Evolutionary conservation across 2,888 invertebrate genomes (phyloP).

Genomic region (Amphiduros pacificus): DNA sequence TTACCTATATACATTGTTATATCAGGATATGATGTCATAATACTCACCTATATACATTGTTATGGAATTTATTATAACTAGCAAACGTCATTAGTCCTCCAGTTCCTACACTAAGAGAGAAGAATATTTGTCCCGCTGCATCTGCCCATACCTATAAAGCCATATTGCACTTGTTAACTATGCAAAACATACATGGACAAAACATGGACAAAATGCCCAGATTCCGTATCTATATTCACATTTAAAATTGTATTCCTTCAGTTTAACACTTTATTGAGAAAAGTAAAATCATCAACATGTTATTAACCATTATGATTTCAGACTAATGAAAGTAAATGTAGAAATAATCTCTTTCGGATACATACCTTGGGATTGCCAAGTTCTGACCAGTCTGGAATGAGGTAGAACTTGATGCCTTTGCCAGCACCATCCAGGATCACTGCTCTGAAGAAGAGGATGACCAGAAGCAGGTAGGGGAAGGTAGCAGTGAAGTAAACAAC

Average conservation of each 20-base stretch:
- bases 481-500: conserved; percentile 55
- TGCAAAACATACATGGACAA: too few relatives aligned
- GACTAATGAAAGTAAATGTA: too few relatives aligned
- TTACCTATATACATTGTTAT: too few relatives aligned
- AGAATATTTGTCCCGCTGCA: conserved; percentile 82
- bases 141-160: conserved; percentile 69
- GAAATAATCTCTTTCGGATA: too few relatives aligned
- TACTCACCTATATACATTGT: conserved; percentile 56
- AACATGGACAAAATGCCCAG: too few relatives aligned
- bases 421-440: conserved; percentile 41
- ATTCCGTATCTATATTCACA: too few relatives aligned
- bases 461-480: conserved; percentile 50
- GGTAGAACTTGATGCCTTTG: conserved; percentile 53
- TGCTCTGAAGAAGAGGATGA: conserved; percentile 49
- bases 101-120: conserved; percentile 79
- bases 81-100: conserved; percentile 79
- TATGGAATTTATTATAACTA: conserved; percentile 67
- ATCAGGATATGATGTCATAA: too few relatives aligned
- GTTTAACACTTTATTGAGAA: too few relatives aligned
- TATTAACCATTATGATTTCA: too few relatives aligned
- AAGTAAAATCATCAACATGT: too few relatives aligned
- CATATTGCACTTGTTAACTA: too few relatives aligned
- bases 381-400: conserved; percentile 43
- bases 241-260: too few relatives aligned
- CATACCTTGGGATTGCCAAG: conserved; percentile 56